Evolutionary conservation across 2,113 vertebrate genomes (phyloP), one percentile per base, ranked within the genome.

Genomic region (Sardina pilchardus): DNA sequence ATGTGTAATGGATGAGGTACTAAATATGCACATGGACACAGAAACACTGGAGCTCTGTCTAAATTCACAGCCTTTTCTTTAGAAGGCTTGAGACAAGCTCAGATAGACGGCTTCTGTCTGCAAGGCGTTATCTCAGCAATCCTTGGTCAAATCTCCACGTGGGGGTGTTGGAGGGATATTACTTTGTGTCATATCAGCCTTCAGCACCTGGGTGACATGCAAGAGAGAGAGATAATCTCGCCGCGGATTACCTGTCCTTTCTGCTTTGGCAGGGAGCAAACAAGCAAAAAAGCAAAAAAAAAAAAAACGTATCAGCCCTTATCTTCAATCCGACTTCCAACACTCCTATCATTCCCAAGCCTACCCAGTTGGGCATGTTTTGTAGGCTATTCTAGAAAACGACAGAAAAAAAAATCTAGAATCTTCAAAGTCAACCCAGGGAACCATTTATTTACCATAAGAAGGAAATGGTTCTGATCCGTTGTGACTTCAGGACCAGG

Each of bases 191-290:
- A 17, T 94, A 93, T 94, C 92, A 90, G 91, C 83, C 48, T 44
- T 80, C 81, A 34, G 50, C 91, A 93, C 92, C 93, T 93, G 93
- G 83, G 85, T 87, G 85, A 90, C 91, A 91, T 89, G 89, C 90
- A 84, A 87, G 85, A 90, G 85, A 50, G 83, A 30, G 84, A 39
- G 85, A 89, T 93, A 91, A 94, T 93, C 88, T 90, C 75, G 6
- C 86, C 56, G 42, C 82, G 91, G 92, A 91, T 93, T 91, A 90
- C 90, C 90, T 89, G 90, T 90, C 81, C 88, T 82, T 83, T 88
- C 84, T 56, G 84, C 88, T 88, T 83, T 87, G 85, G 81, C 81
- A 16, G 86, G 86, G 78, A 84, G 86, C 84, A 89, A 83, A 86
- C 63, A 88, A 85, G 84, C 48, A 47, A 83, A 86, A 86, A 88